These are phyloP conservation scores for Caenorhabditis sp. DNA, from an alignment of 2,888 invertebrate genomes.

Conservation along the genomic window DNA sequence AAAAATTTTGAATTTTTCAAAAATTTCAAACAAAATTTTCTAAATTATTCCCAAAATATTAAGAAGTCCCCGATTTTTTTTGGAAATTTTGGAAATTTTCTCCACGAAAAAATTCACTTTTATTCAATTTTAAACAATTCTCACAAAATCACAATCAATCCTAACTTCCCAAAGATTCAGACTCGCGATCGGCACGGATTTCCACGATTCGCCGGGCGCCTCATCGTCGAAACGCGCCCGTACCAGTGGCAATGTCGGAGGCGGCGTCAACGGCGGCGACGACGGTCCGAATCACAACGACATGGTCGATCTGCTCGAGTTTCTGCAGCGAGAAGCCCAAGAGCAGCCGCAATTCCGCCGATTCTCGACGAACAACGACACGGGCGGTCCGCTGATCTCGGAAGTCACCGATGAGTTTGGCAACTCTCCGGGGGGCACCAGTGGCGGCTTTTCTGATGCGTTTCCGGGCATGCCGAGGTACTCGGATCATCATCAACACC, in stretches of 20 bases:
- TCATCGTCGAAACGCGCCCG: slow-evolving; percentile 25
- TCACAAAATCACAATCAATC: no score
- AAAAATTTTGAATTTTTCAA: no score
- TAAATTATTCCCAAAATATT: not conserved
- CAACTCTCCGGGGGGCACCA: slow-evolving; percentile 38
- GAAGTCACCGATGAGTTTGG: slow-evolving; percentile 65
- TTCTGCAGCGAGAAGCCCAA: slow-evolving; percentile 50
- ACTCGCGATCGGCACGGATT: slow-evolving; percentile 69
- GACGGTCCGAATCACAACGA: slow-evolving; percentile 37
- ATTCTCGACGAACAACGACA: slow-evolving; percentile 36
- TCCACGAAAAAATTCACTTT: no score
- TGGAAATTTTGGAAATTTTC: not conserved
- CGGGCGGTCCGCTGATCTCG: slow-evolving; percentile 58
- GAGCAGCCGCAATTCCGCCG: slow-evolving; percentile 37
- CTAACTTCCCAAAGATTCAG: slow-evolving; percentile 34
- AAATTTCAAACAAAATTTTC: no score
- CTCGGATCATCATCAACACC: no score
- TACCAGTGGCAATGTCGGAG: no score
- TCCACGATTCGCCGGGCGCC: slow-evolving; percentile 55
- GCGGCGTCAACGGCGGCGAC: no score
- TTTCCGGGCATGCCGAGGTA: slow-evolving; percentile 19
- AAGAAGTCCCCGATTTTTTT: not conserved
- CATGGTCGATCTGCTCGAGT: slow-evolving; percentile 50
- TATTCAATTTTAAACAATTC: no score
- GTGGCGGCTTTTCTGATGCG: slow-evolving; percentile 24